Base-by-base conservation (phyloP, 2,888 invertebrate genomes). In the Anthophora plumipes region DNA sequence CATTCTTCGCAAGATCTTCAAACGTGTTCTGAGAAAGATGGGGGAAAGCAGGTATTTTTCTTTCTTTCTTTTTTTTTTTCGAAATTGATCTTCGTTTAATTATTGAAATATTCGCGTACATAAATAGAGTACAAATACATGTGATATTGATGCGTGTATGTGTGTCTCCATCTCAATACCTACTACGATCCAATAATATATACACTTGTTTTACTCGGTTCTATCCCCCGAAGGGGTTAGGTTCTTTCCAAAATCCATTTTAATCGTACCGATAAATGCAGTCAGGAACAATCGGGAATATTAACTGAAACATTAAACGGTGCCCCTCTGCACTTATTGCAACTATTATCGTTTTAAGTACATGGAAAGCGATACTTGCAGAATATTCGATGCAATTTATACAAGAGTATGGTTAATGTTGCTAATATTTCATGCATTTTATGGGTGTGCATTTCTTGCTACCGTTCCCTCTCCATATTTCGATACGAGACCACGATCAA, bases 61-160 rank as follows among this genome's bases (percentile, higher is more conserved):
- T n/a, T n/a, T n/a, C n/a, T n/a, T n/a, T n/a, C n/a, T n/a, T n/a
- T n/a, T n/a, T n/a, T n/a, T n/a, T n/a, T 75, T 61, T 82, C 71
- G 72, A 81, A 71, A 83, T 79, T 83, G 82, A 78, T 89, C 59
- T 84, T 75, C 59, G 50, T 86, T 86, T 91, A 92, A 91, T 92
- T 91, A 91, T 88, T 91, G 89, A 91, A 92, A 92, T 88, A 89
- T 89, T 90, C 89, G 86, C 89, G 86, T 91, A 92, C 91, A 93
- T 92, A 92, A 92, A 93, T 93, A 92, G 90, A 88, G 88, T 92
- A 92, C 88, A 92, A 91, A 91, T 92, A 91, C 89, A 92, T 90
- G 89, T 91, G 89, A 91, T 85, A 89, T 85, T 87, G 87, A 88
- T 90, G 84, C 78, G 68, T 79, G 78, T 83, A 85, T 80, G 86